Evolutionary conservation across 2,888 invertebrate species (phyloP).

Genomic region (Plagodis dolabraria): DNA sequence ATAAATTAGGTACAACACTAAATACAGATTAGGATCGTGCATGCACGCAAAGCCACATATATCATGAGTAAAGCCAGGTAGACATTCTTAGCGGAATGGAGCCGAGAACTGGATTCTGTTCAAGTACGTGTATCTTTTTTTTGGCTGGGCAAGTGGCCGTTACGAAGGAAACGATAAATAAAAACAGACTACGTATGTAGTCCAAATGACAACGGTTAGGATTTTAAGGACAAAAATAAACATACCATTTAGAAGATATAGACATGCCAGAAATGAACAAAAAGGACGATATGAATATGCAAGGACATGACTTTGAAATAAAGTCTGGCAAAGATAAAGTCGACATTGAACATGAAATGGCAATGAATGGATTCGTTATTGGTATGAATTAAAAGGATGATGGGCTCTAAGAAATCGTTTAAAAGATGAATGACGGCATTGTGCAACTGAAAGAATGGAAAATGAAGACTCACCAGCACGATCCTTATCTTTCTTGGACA

Average conservation of each 20-base stretch:
- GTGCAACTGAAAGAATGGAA: conserved; percentile 8
- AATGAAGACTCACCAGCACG: conserved; percentile 66
- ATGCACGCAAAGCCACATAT: conserved; percentile 63
- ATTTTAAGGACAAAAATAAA: conserved; percentile 34
- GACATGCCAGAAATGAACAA: conserved; percentile 23
- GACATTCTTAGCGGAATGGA: conserved; percentile 60
- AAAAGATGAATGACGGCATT: conserved; percentile 14
- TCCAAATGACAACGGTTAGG: conserved; percentile 40
- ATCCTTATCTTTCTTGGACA: conserved; percentile 81
- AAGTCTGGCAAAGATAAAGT: conserved; percentile 23
- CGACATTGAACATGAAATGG: conserved; percentile 25
- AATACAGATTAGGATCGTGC: conserved; percentile 60
- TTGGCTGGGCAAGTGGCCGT: conserved; percentile 70
- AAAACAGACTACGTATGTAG: conserved; percentile 46
- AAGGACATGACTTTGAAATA: conserved; percentile 30
- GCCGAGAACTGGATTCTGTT: conserved; percentile 75
- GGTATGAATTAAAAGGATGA: conserved; percentile 24
- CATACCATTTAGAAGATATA: conserved; percentile 29
- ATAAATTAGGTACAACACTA: conserved; percentile 3
- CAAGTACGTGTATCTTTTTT: conserved; percentile 67
- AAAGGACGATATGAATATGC: conserved; percentile 31
- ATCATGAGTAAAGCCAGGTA: conserved; percentile 74
- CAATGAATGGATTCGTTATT: conserved; percentile 24
- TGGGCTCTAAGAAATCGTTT: conserved; percentile 18
- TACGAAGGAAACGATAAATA: conserved; percentile 71